Base-by-base conservation (phyloP, 2,113 vertebrate genomes). In the Xenopus laevis region DNA sequence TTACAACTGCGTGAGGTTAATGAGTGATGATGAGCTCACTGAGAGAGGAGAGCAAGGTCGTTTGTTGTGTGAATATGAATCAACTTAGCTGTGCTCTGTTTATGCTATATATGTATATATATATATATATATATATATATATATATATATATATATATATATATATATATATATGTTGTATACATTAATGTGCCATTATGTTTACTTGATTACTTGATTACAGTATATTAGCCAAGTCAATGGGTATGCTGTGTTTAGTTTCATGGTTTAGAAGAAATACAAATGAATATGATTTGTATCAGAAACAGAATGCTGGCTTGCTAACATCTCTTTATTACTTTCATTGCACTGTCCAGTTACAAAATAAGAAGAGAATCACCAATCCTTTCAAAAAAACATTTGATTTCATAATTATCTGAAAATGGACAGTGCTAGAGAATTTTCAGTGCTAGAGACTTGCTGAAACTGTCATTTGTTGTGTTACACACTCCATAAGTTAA, bases 151-250 rank as follows among this genome's bases (percentile, higher is more conserved):
- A 55, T n/a, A 27, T 27, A 27, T 27, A 27, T 27, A 27, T 27
- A 27, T 27, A 27, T 27, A 27, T 27, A 27, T 27, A 27, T 27
- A 27, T 27, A 27, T 27, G 4, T 27, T 2, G 1, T n/a, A 55
- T n/a, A 55, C 53, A n/a, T 55, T n/a, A 16, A 55, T 55, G 15
- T n/a, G 3, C 8, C 15, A 55, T 16, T 9, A 55, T 55, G 53
- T n/a, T 55, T 55, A 55, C 16, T 55, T 55, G 1, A n/a, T 7
- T 17, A 55, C 47, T 50, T 50, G 47, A 50, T 50, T 50, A 13
- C 47, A 55, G 53, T n/a, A 55, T 83, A 79, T 81, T 84, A 89
- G 79, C 76, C 72, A 86, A 91, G 84, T n/a, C 7, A 55, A 9
- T 55, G 53, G 4, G 4, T 55, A n/a, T 16, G 53, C 17, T 55